These are phyloP conservation scores for Chrysolina haemoptera DNA, from an alignment of 2,888 invertebrate species.

Conservation along the genomic window DNA sequence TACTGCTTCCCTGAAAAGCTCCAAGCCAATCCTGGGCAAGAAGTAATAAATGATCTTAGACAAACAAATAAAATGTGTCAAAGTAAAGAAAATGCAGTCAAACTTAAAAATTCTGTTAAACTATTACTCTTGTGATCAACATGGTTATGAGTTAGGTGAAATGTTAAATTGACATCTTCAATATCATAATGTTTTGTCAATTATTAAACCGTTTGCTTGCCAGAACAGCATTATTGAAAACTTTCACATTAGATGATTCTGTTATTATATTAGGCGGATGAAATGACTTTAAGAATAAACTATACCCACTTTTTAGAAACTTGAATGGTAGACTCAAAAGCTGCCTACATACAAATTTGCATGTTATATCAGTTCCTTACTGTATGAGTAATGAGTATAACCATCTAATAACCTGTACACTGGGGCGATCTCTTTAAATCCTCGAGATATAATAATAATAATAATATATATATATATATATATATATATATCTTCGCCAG, in stretches of 20 bases:
- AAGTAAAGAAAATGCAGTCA: conserved; percentile 16
- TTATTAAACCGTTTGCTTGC: conserved; percentile 13
- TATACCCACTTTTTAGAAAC: neutral
- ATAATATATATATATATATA: no score
- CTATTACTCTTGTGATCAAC: conserved; percentile 29
- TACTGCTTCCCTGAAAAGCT: no score
- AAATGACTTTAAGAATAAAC: conserved; percentile 10
- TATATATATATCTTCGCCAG: no score
- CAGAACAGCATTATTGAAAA: conserved; percentile 26
- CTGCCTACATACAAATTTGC: conserved; percentile 21
- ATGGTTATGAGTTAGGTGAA: conserved; percentile 24
- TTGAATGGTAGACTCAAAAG: conserved; percentile 7
- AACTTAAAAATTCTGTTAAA: conserved; percentile 4
- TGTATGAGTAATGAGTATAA: conserved; percentile 16
- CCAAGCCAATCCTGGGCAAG: conserved; percentile 15
- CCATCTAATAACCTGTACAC: no score
- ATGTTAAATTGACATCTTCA: conserved; percentile 20
- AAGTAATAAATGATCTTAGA: neutral
- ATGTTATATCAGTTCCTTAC: conserved; percentile 15
- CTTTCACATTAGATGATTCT: conserved; percentile 26
- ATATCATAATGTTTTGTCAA: conserved; percentile 7
- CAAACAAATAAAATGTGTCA: conserved; percentile 3
- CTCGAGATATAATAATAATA: no score
- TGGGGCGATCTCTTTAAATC: no score
- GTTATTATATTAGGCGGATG: conserved; percentile 29